phyloP scores from a whole-genome alignment of 2,888 invertebrate species.

The Drosophila meridionalis region DNA sequence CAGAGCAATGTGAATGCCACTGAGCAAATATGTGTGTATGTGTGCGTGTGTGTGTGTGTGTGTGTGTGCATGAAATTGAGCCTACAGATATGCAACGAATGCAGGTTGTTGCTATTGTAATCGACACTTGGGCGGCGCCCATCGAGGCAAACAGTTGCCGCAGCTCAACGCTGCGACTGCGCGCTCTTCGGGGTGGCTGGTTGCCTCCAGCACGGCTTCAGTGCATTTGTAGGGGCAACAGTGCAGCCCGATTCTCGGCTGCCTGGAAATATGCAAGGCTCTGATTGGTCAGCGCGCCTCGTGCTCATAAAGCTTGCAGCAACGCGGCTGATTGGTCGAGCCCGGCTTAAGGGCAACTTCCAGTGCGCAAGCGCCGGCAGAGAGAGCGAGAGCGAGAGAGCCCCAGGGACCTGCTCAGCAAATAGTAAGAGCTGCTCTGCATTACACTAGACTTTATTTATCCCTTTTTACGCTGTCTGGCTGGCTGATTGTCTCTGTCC shows the following conservation, averaged over 20 bases:
- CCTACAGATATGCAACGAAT: constrained; percentile 78
- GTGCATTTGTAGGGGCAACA: constrained; percentile 61
- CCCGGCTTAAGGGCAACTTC: constrained; percentile 73
- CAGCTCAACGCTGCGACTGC: constrained; percentile 61
- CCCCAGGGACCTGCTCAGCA: constrained; percentile 69
- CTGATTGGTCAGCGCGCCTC: constrained; percentile 59
- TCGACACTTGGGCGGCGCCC: constrained; percentile 83
- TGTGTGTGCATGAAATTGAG: constrained; percentile 61
- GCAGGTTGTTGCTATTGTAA: constrained; percentile 69
- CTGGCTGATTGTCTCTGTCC: constrained; percentile 22
- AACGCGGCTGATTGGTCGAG: constrained; percentile 71
- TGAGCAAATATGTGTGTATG: constrained; percentile 62
- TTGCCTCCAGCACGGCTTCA: constrained; percentile 15
- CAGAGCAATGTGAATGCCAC: constrained; percentile 56
- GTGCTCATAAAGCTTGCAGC: constrained; percentile 73
- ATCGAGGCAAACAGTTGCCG: constrained; percentile 68
- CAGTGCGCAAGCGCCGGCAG: constrained; percentile 68
- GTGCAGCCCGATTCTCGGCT: constrained; percentile 27
- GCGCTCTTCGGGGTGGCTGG: constrained; percentile 43
- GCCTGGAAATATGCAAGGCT: constrained; percentile 69
- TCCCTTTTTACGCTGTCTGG: constrained; percentile 44
- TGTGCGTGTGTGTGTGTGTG: constrained; percentile 21
- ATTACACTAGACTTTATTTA: constrained; percentile 50
- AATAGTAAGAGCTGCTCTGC: constrained; percentile 66
- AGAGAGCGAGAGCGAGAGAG: constrained; percentile 47